phyloP scores from a whole-genome alignment of 2,797 vertebrate species.

The Tympanoctomys barrerae region DNA sequence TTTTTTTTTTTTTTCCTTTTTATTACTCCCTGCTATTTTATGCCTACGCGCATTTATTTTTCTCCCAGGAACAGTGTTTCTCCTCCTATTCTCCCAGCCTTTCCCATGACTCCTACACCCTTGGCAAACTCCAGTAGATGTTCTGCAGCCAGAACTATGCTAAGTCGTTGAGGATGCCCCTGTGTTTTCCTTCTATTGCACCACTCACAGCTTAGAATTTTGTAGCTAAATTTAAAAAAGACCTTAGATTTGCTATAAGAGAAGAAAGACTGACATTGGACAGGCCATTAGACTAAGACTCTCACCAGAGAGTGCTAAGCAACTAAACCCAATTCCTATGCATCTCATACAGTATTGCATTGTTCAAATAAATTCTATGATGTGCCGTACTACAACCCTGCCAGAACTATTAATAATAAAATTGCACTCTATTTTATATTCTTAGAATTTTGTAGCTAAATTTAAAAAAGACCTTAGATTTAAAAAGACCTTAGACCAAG shows the following conservation, averaged over 20 bases:
- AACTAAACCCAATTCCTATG: constrained; percentile 14
- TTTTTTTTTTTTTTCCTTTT: no score
- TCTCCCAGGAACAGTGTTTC: background rate
- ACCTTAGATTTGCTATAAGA: no score
- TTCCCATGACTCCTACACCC: background rate
- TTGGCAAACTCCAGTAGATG: background rate
- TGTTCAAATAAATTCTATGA: background rate
- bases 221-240: no score
- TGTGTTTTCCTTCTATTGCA: background rate
- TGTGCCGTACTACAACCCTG: background rate
- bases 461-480: background rate
- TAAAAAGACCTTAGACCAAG: background rate
- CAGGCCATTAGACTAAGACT: no score
- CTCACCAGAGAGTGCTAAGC: background rate
- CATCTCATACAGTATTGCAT: background rate
- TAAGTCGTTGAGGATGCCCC: background rate
- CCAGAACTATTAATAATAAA: background rate
- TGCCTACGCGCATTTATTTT: background rate
- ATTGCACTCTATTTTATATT: background rate
- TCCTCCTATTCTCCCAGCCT: background rate
- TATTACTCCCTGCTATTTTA: background rate
- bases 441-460: background rate
- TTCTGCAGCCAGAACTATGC: background rate
- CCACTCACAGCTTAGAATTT: background rate
- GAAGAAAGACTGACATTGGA: no score